Conservation (phyloP, 2,113 vertebrate species). For the Dermatemys mawii region DNA sequence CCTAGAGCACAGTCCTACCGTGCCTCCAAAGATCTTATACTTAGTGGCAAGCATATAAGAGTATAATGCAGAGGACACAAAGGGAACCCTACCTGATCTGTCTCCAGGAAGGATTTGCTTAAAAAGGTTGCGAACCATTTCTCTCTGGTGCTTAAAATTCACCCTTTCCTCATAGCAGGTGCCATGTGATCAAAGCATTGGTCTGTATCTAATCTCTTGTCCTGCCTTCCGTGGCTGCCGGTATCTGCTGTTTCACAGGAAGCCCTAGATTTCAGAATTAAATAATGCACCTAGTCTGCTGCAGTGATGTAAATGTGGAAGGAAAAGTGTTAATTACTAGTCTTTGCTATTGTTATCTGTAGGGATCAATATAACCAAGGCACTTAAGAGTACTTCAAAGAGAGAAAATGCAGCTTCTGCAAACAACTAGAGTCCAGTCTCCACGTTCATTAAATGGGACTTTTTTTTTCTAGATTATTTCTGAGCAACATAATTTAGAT, state of each 20-base stretch:
- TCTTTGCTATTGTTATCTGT: not conserved
- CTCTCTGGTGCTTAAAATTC: not conserved
- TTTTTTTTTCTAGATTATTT: not conserved
- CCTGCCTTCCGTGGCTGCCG: not conserved
- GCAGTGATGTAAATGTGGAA: not conserved
- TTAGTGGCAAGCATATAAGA: not conserved
- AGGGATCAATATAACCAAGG: not conserved
- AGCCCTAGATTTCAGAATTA: not conserved
- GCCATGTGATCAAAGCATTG: not conserved
- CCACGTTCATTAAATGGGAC: not conserved
- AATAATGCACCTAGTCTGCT: not conserved
- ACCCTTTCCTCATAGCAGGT: not conserved
- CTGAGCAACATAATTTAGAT: not conserved
- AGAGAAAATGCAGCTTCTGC: not conserved
- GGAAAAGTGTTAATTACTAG: not conserved
- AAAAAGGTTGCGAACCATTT: not conserved
- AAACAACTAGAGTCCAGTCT: not conserved
- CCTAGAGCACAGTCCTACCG: too few relatives aligned
- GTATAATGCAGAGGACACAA: not conserved
- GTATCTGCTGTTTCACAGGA: not conserved
- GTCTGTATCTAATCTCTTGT: fast-evolving
- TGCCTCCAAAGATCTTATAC: too few relatives aligned
- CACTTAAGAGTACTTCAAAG: not conserved
- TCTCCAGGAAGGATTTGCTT: not conserved
- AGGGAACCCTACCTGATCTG: not conserved